phyloP scores from a whole-genome alignment of 1,140 invertebrate species.

The Lerema accius region DNA sequence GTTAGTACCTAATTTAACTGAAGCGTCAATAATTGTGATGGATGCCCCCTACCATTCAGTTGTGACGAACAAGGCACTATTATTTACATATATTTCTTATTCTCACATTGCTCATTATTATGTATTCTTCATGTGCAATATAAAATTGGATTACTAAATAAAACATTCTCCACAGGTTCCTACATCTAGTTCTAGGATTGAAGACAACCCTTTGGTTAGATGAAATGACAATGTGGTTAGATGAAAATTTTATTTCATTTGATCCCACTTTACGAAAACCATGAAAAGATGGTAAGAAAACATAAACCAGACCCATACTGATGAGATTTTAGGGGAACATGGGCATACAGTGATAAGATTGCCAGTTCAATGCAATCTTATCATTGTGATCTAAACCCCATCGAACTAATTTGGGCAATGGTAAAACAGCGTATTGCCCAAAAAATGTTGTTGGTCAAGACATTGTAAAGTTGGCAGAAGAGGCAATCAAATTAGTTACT shows the following conservation, averaged over 20 bases:
- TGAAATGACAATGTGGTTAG: background rate
- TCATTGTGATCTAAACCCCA: background rate
- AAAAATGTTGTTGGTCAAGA: conserved; percentile 14
- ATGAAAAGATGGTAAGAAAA: too few relatives aligned
- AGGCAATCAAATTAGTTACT: too few relatives aligned
- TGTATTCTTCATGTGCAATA: too few relatives aligned
- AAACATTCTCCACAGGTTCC: background rate
- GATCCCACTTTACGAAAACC: too few relatives aligned
- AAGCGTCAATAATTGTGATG: background rate
- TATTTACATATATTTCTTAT: background rate
- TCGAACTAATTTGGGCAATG: background rate
- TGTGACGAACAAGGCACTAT: background rate
- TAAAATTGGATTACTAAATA: too few relatives aligned
- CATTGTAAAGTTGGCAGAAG: too few relatives aligned
- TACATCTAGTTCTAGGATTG: background rate
- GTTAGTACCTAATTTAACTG: background rate
- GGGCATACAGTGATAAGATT: background rate
- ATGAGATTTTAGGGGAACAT: conserved; percentile 1
- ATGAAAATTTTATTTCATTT: background rate
- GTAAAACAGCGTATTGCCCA: conserved; percentile 3
- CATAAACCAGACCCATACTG: background rate
- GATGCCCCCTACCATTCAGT: background rate
- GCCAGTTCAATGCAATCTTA: too few relatives aligned
- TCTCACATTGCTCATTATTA: background rate
- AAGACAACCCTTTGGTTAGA: too few relatives aligned